These are phyloP conservation scores for Drosophila ironensis DNA, from an alignment of 1,140 invertebrate species.

Conservation along the genomic window DNA sequence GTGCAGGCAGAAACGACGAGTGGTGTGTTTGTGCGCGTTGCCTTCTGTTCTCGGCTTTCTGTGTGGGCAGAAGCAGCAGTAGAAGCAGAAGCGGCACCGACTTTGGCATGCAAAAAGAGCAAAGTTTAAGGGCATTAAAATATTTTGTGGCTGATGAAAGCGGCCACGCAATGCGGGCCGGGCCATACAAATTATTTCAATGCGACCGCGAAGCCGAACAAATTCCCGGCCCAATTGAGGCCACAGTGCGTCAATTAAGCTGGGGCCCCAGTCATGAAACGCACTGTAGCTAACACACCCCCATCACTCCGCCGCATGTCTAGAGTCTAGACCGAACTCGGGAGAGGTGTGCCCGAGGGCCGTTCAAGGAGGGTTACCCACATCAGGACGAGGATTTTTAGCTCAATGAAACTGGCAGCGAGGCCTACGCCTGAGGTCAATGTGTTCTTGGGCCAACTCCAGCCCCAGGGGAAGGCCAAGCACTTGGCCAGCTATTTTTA, in stretches of 20 bases:
- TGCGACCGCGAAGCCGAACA: conserved; percentile 55
- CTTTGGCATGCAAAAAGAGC: conserved; percentile 61
- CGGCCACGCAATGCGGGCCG: conserved; percentile 58
- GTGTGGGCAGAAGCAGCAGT: conserved; percentile 18
- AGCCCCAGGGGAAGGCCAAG: neutral
- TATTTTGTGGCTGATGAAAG: conserved; percentile 69
- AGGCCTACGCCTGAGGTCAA: conserved; percentile 64
- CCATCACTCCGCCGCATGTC: conserved; percentile 29
- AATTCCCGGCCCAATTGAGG: conserved; percentile 45
- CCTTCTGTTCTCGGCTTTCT: neutral
- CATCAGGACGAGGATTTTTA: conserved; percentile 14
- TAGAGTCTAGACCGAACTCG: conserved; percentile 15
- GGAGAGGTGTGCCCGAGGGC: neutral
- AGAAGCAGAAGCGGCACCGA: conserved; percentile 13
- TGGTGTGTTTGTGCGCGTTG: conserved; percentile 2
- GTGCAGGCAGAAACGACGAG: conserved; percentile 51
- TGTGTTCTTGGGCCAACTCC: conserved; percentile 61
- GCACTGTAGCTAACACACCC: conserved; percentile 26
- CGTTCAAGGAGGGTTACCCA: neutral
- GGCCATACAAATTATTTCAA: conserved; percentile 49
- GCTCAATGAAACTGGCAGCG: conserved; percentile 54
- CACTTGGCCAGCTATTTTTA: conserved; percentile 56
- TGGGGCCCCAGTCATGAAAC: neutral
- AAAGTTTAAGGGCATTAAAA: conserved; percentile 80
- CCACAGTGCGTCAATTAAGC: conserved; percentile 32